These are phyloP conservation scores for Xanthorhoe designata DNA, from an alignment of 2,888 invertebrate genomes.

Conservation along the genomic window DNA sequence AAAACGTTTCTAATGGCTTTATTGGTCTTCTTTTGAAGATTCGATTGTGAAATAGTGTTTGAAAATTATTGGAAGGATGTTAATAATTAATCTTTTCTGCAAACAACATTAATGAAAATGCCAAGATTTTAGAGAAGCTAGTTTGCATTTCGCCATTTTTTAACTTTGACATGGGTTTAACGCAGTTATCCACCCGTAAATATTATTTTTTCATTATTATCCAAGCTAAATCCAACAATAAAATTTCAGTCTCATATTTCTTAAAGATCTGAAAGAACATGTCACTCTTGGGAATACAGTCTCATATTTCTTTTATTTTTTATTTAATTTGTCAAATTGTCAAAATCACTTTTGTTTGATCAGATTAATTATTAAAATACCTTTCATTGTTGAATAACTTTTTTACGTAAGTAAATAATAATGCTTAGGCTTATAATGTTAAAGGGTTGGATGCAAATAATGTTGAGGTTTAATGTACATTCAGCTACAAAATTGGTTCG, in stretches of 20 bases:
- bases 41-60: conserved; percentile 24
- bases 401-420: conserved; percentile 29
- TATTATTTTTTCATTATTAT: no score
- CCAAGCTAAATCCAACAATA: no score
- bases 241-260: no score
- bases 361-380: conserved; percentile 23
- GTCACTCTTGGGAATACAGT: no score
- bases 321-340: no score
- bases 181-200: no score
- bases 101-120: neutral
- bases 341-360: neutral
- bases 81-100: conserved; percentile 11
- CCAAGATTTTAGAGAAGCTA: neutral
- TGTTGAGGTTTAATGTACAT: neutral
- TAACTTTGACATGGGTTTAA: no score
- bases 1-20: conserved; percentile 33
- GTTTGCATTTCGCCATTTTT: neutral
- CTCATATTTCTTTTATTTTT: no score
- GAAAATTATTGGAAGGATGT: conserved; percentile 19
- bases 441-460: conserved; percentile 26
- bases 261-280: neutral
- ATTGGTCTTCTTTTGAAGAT: conserved; percentile 36
- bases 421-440: conserved; percentile 34
- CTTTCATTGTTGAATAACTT: conserved; percentile 25
- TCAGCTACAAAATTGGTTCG: neutral